These are phyloP conservation scores for Eucidaris tribuloides DNA, from an alignment of 35 echinoderm and acorn worm genomes.

Conservation along the genomic window DNA sequence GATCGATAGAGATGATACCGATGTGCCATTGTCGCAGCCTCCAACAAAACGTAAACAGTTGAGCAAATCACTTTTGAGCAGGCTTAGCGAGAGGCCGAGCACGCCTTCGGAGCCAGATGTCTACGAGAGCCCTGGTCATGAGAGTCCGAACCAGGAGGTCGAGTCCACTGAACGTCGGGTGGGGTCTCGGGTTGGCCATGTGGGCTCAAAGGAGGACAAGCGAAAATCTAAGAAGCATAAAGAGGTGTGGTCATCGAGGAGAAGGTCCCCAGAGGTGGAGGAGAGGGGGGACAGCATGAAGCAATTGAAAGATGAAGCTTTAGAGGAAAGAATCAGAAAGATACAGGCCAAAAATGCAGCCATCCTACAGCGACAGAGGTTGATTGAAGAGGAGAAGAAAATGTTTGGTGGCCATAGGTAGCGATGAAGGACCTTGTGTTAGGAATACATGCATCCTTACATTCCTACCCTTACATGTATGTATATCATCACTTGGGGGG, in stretches of 20 bases:
- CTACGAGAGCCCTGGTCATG: no score
- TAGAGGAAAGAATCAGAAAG: conserved; percentile 64
- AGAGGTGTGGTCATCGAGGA: conserved; percentile 32
- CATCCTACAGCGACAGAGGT: conserved; percentile 74
- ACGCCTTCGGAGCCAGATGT: neutral
- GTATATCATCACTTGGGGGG: no score
- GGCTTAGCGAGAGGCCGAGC: conserved; percentile 2
- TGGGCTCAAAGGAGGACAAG: neutral
- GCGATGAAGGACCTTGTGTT: no score
- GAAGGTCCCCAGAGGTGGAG: neutral
- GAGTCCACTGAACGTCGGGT: neutral
- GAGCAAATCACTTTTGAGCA: conserved; percentile 9
- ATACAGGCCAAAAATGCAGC: conserved; percentile 83
- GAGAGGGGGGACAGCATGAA: neutral
- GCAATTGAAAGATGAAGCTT: conserved; percentile 33
- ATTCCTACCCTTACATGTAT: no score
- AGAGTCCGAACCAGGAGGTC: neutral
- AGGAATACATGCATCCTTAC: no score
- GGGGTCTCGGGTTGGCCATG: neutral
- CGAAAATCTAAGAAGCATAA: neutral
- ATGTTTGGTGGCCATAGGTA: conserved; percentile 46
- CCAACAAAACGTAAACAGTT: conserved; percentile 10
- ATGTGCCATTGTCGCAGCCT: neutral
- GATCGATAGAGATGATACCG: neutral
- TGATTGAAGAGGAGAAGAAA: conserved; percentile 85